These are phyloP conservation scores for Drosophila gunungcola DNA, from an alignment of 1,140 invertebrate species.

Conservation along the genomic window DNA sequence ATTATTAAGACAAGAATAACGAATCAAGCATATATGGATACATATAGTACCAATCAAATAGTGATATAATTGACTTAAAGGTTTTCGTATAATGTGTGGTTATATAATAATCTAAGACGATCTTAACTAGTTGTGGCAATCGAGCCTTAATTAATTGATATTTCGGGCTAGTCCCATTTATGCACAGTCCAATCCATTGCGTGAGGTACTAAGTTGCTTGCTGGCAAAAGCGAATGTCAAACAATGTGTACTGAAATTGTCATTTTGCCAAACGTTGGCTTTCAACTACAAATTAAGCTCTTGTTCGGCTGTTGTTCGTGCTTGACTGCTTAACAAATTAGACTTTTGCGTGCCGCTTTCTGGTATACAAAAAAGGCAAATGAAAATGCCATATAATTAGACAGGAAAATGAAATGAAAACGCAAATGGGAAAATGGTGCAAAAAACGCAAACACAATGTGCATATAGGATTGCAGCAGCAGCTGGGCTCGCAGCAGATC, in stretches of 20 bases:
- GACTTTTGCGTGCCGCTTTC: slow-evolving; percentile 69
- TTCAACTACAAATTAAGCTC: slow-evolving; percentile 75
- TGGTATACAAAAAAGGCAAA: slow-evolving; percentile 47
- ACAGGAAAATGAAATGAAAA: slow-evolving; percentile 31
- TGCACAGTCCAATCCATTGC: slow-evolving; percentile 27
- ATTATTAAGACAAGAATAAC: no score
- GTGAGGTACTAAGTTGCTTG: slow-evolving; percentile 71
- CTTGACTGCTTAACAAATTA: slow-evolving; percentile 68
- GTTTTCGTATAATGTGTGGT: no score
- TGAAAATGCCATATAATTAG: slow-evolving; percentile 38
- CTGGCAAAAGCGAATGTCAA: slow-evolving; percentile 67
- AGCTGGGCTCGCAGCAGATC: slow-evolving; percentile 21
- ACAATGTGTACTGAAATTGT: slow-evolving; percentile 69
- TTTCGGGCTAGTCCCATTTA: slow-evolving; percentile 44
- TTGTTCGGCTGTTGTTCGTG: slow-evolving; percentile 51
- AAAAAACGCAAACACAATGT: slow-evolving; percentile 33
- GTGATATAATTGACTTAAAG: no score
- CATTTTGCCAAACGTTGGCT: slow-evolving; percentile 69
- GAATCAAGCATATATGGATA: no score
- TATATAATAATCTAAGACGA: neutral
- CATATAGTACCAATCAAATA: no score
- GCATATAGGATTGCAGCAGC: slow-evolving; percentile 36
- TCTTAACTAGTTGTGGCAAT: slow-evolving; percentile 3
- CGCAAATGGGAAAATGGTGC: slow-evolving; percentile 34
- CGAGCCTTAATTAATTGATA: slow-evolving; percentile 63